phyloP scores from a whole-genome alignment of 2,797 vertebrate species.

The Liasis olivaceus region DNA sequence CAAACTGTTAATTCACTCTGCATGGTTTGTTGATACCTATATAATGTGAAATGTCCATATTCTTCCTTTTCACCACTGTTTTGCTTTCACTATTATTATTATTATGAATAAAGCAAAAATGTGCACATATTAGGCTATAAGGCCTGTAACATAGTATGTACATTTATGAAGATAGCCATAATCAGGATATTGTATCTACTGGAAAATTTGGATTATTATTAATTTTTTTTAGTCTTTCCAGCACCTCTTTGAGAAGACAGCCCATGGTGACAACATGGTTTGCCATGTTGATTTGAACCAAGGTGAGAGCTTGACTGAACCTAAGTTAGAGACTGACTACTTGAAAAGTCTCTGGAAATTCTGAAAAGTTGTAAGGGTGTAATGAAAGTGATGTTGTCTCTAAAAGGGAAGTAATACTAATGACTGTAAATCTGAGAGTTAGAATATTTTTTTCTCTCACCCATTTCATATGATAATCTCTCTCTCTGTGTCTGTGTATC shows the following conservation, averaged over 20 bases:
- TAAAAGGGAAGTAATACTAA: not conserved
- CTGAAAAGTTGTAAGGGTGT: not conserved
- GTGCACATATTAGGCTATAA: not conserved
- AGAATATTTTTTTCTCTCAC: not conserved
- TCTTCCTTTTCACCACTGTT: not conserved
- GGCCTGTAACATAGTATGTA: not conserved
- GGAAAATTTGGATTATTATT: not conserved
- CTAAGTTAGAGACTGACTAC: not conserved
- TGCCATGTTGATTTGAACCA: not conserved
- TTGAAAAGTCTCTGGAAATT: not conserved
- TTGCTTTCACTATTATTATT: not conserved
- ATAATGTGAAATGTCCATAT: not conserved
- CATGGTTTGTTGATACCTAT: not conserved
- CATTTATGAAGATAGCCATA: not conserved
- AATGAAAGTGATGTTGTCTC: not conserved
- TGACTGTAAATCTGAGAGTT: not conserved
- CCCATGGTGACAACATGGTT: not conserved
- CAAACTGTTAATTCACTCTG: not conserved
- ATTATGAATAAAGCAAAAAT: not conserved
- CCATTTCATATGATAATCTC: not conserved
- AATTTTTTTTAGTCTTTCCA: not conserved
- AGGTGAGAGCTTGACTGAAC: not conserved
- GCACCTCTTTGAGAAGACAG: not conserved
- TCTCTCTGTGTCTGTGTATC: too few relatives aligned
- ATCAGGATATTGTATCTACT: not conserved